Conservation (phyloP, 2,797 vertebrate genomes). For the Picus viridis region DNA sequence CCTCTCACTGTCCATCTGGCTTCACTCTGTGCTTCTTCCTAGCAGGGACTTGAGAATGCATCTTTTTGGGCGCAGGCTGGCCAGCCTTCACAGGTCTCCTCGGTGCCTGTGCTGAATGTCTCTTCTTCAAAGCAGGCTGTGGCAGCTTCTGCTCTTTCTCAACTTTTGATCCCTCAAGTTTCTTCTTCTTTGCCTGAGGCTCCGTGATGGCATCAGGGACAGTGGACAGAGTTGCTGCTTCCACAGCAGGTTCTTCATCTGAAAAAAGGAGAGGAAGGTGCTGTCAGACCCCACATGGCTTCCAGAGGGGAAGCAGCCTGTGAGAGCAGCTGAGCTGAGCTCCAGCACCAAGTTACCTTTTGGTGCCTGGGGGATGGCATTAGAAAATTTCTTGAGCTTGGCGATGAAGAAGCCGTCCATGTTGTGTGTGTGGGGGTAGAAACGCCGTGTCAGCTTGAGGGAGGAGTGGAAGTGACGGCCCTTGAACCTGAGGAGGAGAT, state of each 20-base stretch:
- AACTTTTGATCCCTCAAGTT: not conserved
- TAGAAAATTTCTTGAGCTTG: conserved; percentile 96
- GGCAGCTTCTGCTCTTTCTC: conserved; percentile 12
- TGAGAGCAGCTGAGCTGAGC: not conserved
- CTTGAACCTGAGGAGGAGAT: conserved; percentile 83
- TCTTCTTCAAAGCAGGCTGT: conserved; percentile 41
- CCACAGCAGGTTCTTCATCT: conserved; percentile 8
- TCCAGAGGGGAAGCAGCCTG: not conserved
- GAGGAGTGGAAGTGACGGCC: conserved; percentile 92
- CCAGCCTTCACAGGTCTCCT: conserved; percentile 17
- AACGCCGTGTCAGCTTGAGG: conserved; percentile 85
- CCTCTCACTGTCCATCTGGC: not conserved
- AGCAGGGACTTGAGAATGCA: not conserved
- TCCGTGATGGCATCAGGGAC: rapidly evolving
- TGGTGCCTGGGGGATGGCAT: conserved; percentile 82
- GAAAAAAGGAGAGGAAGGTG: not conserved
- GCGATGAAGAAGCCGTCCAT: conserved; percentile 99
- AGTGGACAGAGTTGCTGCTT: not conserved
- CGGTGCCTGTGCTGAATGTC: conserved; percentile 14
- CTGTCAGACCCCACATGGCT: rapidly evolving
- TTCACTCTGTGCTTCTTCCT: conserved; percentile 67
- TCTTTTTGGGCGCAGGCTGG: not conserved
- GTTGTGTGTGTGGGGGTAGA: conserved; percentile 97
- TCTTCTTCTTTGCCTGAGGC: conserved; percentile 42
- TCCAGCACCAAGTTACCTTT: conserved; percentile 32